These are phyloP conservation scores for Anseranas semipalmata DNA, from an alignment of 2,113 vertebrate species.

Conservation along the genomic window DNA sequence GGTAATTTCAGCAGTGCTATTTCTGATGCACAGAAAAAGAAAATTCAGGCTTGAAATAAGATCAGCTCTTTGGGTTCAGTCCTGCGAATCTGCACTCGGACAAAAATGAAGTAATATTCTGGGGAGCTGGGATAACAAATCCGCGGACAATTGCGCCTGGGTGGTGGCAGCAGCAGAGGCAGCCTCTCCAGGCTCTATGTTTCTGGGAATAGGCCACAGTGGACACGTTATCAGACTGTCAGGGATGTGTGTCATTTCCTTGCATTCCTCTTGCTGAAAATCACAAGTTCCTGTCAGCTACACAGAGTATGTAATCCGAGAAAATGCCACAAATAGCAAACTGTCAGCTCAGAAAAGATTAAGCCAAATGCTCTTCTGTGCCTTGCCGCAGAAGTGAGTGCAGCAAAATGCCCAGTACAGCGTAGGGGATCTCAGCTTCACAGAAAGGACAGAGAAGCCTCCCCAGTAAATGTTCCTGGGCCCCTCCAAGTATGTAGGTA, in stretches of 20 bases:
- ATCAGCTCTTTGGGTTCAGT: not conserved
- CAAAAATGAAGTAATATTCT: conserved; percentile 4
- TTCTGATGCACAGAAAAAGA: not conserved
- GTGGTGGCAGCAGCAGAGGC: not conserved
- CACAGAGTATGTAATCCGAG: not conserved
- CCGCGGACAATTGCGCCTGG: not conserved
- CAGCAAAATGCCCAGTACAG: not conserved
- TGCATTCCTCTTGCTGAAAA: conserved; percentile 42
- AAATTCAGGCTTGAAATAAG: not conserved
- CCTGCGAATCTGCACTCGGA: not conserved
- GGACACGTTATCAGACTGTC: conserved; percentile 1
- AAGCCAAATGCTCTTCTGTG: conserved; percentile 49
- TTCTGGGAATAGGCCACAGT: not conserved
- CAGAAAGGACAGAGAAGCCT: not conserved
- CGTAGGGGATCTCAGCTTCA: not conserved
- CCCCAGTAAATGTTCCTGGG: not conserved
- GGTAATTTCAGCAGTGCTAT: not conserved
- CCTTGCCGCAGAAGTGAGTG: not conserved
- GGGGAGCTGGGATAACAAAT: not conserved
- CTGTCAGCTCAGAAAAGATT: conserved; percentile 56
- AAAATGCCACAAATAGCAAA: conserved; percentile 62
- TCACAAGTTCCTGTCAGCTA: conserved; percentile 51
- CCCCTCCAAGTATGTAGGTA: not conserved
- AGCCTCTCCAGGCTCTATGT: not conserved
- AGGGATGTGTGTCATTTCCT: not conserved